Evolutionary conservation across 2,113 vertebrate species (phyloP), one percentile per base, ranked within the genome.

Genomic region (Stictonetta naevosa): DNA sequence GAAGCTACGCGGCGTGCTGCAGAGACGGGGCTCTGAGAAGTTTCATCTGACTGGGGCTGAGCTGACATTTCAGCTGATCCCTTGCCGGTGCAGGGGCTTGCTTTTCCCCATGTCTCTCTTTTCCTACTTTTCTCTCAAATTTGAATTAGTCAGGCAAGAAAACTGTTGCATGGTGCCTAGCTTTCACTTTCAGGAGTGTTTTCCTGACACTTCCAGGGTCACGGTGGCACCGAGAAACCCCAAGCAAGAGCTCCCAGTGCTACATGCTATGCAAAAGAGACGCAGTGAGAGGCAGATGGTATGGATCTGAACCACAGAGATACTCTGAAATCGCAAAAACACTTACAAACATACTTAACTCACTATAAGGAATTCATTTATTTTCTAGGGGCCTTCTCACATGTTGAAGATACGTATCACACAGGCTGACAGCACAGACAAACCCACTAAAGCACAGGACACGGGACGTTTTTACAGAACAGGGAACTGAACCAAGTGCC

Each of bases 11-110:
- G 50, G 38, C 12, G 6, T 7, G 17, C 42, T 58, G 55, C 76
- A 86, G 64, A 50, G 59, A 58, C 0, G 0, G 18, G 38, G 42
- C 56, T 75, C 67, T 53, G 72, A 91, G 84, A 84, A 87, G 86
- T 58, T 64, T 52, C 62, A 53, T 0, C 0, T 34, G 23, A 13
- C 1, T 2, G 44, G 53, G n/a, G 44, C 21, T n/a, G 34, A 83
- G 34, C 34, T 73, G 62, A 66, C 81, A 44, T 46, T 86, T 92
- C 64, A 69, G 64, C 68, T 64, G 56, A 53, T 28, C 25, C 26
- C 53, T 66, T 78, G 69, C 42, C 58, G 48, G 28, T 25, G 22
- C 33, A 72, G 58, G 33, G 34, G 3, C 1, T 21, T 89, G n/a
- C 44, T 83, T 83, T 64, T 34, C 63, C 46, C 67, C 58, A 10